A percentile compares a stretch with the other conserved stretches of the same genome.
These are phyloP conservation scores for Camelus dromedarius DNA, from an alignment of 2,113 vertebrate species.

Conservation along the genomic window DNA sequence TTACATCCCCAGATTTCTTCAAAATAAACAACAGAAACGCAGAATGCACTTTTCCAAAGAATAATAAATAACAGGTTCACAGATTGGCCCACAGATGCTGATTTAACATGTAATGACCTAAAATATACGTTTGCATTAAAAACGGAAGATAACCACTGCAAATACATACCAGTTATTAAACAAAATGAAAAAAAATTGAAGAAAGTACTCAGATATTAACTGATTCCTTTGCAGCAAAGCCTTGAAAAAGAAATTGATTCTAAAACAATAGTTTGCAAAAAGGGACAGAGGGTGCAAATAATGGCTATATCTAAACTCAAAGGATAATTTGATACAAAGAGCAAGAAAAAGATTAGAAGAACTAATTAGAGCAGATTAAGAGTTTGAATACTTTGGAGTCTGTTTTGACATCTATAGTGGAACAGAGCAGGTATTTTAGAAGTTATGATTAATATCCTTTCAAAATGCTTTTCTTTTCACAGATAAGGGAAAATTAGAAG, in stretches of 20 bases:
- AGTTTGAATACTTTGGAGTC: neutral
- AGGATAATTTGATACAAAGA: neutral
- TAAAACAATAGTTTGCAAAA: neutral
- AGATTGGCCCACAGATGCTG: neutral
- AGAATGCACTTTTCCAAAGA: neutral
- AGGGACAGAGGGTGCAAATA: neutral
- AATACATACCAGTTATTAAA: neutral
- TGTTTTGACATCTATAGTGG: neutral
- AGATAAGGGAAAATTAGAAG: neutral
- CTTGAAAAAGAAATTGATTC: conserved; percentile 6
- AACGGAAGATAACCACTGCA: neutral
- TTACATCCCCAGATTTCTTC: neutral
- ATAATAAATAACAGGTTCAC: neutral
- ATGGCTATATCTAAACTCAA: neutral
- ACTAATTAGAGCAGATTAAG: neutral
- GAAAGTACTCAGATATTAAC: neutral
- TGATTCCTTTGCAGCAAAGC: neutral
- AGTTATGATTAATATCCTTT: neutral
- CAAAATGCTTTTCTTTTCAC: neutral
- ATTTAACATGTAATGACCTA: neutral
- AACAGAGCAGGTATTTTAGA: neutral
- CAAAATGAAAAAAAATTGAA: neutral
- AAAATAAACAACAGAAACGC: neutral
- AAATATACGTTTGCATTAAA: neutral
- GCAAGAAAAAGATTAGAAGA: neutral